Base-by-base conservation (phyloP, 2,888 invertebrate genomes). In the Habrosyne pyritoides region DNA sequence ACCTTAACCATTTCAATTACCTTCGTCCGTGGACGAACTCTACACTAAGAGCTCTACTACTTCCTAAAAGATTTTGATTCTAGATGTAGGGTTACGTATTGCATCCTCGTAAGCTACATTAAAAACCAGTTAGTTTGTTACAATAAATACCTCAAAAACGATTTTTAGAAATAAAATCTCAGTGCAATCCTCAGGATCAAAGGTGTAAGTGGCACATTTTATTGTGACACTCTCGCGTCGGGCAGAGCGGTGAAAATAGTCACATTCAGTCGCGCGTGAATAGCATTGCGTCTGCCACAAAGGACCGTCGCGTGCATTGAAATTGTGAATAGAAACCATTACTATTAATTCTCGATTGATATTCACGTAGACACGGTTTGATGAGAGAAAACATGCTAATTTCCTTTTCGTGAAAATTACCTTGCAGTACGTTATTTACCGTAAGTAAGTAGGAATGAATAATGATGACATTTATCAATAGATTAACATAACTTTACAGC, bases 221-320 rank as follows among this genome's bases (percentile, higher is more conserved):
- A 74, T 72, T 59, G 63, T 61, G 59, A 63, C 65, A 64, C 63
- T 71, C 73, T 73, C 69, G 63, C 65, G 69, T 69, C 69, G 63
- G 68, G 65, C 60, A 63, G 56, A 58, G 63, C 57, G 64, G 60
- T 49, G 55, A 64, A 64, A 66, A 66, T 65, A 60, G 68, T 71
- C 62, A 63, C 55, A 62, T 63, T 55, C 66, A 61, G 53, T 60
- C 59, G 56, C 60, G 66, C 73, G 69, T 73, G 73, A 77, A 82
- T 71, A 63, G 71, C 63, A 67, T 66, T 61, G 69, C 74, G 73
- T 70, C 69, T 79, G 77, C 77, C 75, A 82, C 79, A 78, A 81
- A 78, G 74, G 64, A 70, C 55, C 59, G 62, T 62, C 57, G 57
- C 55, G 67, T 66, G 64, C 68, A 63, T 63, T 61, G 60, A 64